Conservation (phyloP, 2,888 invertebrate species). For the Drosophila differens region DNA sequence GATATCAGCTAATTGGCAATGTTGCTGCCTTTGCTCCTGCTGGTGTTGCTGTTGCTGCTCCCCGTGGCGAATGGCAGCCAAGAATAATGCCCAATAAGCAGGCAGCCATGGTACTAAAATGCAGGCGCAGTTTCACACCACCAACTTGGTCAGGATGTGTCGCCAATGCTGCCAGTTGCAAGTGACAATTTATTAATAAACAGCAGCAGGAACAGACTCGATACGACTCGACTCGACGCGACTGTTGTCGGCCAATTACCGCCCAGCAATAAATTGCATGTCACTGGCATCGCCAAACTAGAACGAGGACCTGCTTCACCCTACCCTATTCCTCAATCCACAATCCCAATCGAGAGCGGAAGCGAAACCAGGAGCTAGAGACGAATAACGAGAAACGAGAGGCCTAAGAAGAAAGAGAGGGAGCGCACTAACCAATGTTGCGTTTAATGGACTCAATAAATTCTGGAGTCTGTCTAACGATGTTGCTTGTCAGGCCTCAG, state of each 20-base stretch:
- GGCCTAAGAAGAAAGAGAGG: not conserved
- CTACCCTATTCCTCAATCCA: slow-evolving; percentile 6
- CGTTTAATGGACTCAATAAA: slow-evolving; percentile 77
- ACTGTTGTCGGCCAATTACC: slow-evolving; percentile 68
- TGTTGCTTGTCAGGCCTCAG: slow-evolving; percentile 30
- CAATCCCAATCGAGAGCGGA: slow-evolving; percentile 40
- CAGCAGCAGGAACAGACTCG: slow-evolving; percentile 40
- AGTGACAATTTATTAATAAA: slow-evolving; percentile 81
- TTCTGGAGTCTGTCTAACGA: slow-evolving; percentile 61
- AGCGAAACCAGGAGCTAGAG: slow-evolving; percentile 19
- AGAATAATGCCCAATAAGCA: slow-evolving; percentile 58
- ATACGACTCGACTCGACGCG: slow-evolving; percentile 20
- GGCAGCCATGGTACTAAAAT: slow-evolving; percentile 26
- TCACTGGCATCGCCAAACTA: slow-evolving; percentile 46
- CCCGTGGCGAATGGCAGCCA: slow-evolving; percentile 21
- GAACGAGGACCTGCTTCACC: not conserved
- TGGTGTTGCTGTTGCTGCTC: slow-evolving; percentile 7
- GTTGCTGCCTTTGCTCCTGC: slow-evolving; percentile 23
- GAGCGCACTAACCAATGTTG: slow-evolving; percentile 57
- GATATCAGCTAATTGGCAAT: slow-evolving; percentile 75
- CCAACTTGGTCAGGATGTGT: slow-evolving; percentile 20
- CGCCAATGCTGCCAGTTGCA: slow-evolving; percentile 57
- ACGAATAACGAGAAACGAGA: slow-evolving; percentile 5
- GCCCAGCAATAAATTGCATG: slow-evolving; percentile 75
- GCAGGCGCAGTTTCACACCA: slow-evolving; percentile 13